Base-by-base conservation (phyloP, 2,113 vertebrate genomes). In the Dunckerocampus dactyliophorus region DNA sequence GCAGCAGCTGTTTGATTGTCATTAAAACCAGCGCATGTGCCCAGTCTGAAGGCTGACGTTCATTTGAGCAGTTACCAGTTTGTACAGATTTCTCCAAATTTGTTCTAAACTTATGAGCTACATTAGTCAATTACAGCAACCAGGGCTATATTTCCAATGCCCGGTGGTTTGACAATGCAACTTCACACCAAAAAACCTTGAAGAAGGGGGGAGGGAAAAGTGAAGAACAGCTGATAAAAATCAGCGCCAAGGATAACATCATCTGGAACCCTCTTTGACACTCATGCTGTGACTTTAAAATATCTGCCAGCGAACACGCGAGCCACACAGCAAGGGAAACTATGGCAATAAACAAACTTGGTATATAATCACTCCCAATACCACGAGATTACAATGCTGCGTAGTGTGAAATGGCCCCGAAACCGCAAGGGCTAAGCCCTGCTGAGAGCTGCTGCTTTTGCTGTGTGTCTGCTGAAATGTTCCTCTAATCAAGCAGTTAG, bases 1-100 rank as follows among this genome's bases (percentile, higher is more conserved):
- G 83, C 75, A 79, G 74, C 80, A 87, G 81, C 80, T 83, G 81
- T 82, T 85, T 80, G 78, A 86, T 81, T 82, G 74, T 71, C 82
- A 74, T 82, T 72, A 75, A 72, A 80, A 65, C 68, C 59, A 63
- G 62, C 39, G 57, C 19, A 31, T 65, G 64, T 77, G 77, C 67
- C 81, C 81, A 76, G 42, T 70, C 70, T 63, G 80, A 66, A 59
- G 75, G 77, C 80, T 71, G 45, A 72, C 68, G 72, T 81, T 67
- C 53, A 79, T 67, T 67, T 79, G 71, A 74, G 68, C 52, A 58
- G 69, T 66, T 74, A 80, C 81, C 71, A 70, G 49, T 15, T 55
- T 34, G 58, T 71, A 34, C 48, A 61, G 53, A 67, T 72, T 37
- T 55, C 17, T 37, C 34, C 11, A 37, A 5, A n/a, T 54, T 1